Base-by-base conservation (phyloP, 2,113 vertebrate species). In the Lasiurus borealis region DNA sequence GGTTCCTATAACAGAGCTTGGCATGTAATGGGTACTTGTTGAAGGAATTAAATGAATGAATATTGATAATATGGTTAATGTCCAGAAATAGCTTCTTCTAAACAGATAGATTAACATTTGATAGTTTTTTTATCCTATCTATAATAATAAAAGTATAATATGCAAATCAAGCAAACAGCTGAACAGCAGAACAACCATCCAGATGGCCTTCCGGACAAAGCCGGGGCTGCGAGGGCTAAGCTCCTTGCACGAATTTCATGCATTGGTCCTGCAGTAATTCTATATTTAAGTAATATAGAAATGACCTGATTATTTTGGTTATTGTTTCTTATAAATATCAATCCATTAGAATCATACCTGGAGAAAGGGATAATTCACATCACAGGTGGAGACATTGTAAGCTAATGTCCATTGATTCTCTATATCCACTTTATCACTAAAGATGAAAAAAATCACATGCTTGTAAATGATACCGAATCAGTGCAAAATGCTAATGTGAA, bases 291-390 rank as follows among this genome's bases (percentile, higher is more conserved):
- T 23, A 31, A 5, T 81, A 19, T 76, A 68, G 31, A 93, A 44
- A 93, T 80, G 52, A 75, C 15, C 14, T 52, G 25, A 80, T 66
- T 44, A 83, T 66, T 88, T 90, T 77, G 13, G 66, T 88, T 92
- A 36, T 71, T 92, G 9, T 77, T 90, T 73, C 6, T 2, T 66
- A 12, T 76, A 72, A 80, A 50, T 15, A 50, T 31, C 27, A 86
- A 2, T 36, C n/a, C 16, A 12, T 69, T 72, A 36, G 46, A 66
- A 54, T 88, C 73, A 69, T 15, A 10, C 4, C 36, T 62, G 80
- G 25, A 15, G 27, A 44, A 62, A 18, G 25, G 13, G 5, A 15
- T 40, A 15, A 62, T 44, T 82, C 54, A 29, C 15, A 3, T 59
- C 78, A 44, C 3, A 25, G 36, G 25, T 8, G 15, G 54, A 23